phyloP scores from a whole-genome alignment of 2,888 invertebrate genomes.

The Sympetrum striolatum region DNA sequence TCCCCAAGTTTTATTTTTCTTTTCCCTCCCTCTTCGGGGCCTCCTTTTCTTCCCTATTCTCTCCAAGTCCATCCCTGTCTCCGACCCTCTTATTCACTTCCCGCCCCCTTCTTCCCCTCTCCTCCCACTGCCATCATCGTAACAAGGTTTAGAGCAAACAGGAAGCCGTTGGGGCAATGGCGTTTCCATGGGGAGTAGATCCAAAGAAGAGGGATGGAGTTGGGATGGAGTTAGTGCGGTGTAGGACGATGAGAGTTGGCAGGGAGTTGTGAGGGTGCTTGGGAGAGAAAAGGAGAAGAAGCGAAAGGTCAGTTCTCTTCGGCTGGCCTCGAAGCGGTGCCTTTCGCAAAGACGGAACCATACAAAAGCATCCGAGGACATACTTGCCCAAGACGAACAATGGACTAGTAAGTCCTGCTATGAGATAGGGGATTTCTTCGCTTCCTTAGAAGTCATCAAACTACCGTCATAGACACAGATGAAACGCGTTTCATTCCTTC shows the following conservation, averaged over 20 bases:
- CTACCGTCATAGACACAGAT: not conserved
- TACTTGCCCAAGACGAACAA: not conserved
- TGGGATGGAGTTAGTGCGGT: conserved; percentile 1
- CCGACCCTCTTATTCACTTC: not conserved
- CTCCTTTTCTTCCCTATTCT: not conserved
- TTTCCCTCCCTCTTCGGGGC: not conserved
- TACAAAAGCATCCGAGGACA: not conserved
- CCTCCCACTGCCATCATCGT: conserved; percentile 16
- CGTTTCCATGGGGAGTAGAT: conserved; percentile 2
- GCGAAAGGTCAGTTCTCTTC: not conserved
- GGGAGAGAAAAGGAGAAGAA: not conserved
- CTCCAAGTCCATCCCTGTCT: not conserved
- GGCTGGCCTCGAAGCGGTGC: not conserved
- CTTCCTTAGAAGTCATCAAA: not conserved
- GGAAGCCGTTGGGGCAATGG: conserved; percentile 26
- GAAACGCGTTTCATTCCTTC: not conserved
- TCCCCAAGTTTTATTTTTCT: too few species aligned
- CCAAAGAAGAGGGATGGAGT: not conserved
- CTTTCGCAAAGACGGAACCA: not conserved
- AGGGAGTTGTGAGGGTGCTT: not conserved
- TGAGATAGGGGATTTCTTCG: not conserved
- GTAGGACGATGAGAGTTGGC: not conserved
- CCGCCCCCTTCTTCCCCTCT: not conserved
- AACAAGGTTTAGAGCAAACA: conserved; percentile 41
- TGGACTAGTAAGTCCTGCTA: not conserved